phyloP scores from a whole-genome alignment of 2,113 vertebrate species.

The Willisornis vidua region DNA sequence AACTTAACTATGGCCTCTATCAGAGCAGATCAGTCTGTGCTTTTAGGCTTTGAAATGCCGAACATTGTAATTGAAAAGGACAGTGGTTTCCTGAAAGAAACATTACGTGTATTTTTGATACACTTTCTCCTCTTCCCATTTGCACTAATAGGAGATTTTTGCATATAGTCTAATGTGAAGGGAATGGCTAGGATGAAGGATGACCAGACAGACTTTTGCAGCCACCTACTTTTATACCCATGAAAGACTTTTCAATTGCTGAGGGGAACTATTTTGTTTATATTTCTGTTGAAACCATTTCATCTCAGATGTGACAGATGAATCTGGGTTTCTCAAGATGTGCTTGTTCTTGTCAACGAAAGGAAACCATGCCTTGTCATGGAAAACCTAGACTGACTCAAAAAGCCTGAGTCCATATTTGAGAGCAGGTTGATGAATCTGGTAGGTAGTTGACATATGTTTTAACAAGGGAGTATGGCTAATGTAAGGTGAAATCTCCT shows the following conservation, averaged over 20 bases:
- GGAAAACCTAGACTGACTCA: neutral
- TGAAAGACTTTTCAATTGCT: neutral
- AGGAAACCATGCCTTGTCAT: neutral
- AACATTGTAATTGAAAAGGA: neutral
- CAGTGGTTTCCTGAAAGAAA: neutral
- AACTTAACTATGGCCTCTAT: neutral
- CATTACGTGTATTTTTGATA: neutral
- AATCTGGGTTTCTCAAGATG: neutral
- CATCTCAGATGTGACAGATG: rapidly evolving
- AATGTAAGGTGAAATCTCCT: neutral
- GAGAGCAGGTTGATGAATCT: neutral
- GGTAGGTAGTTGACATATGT: neutral
- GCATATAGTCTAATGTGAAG: neutral
- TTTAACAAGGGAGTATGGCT: neutral
- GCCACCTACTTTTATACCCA: neutral
- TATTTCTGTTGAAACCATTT: neutral
- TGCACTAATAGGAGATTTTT: neutral
- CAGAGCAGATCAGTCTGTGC: neutral
- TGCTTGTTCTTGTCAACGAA: neutral
- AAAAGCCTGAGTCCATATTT: neutral
- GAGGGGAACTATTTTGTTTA: neutral
- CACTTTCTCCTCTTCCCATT: neutral
- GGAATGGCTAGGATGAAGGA: neutral
- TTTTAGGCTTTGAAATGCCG: neutral
- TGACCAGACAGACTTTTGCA: neutral